Conservation (phyloP, 2,113 vertebrate species). For the Brachionichthys hirsutus region DNA sequence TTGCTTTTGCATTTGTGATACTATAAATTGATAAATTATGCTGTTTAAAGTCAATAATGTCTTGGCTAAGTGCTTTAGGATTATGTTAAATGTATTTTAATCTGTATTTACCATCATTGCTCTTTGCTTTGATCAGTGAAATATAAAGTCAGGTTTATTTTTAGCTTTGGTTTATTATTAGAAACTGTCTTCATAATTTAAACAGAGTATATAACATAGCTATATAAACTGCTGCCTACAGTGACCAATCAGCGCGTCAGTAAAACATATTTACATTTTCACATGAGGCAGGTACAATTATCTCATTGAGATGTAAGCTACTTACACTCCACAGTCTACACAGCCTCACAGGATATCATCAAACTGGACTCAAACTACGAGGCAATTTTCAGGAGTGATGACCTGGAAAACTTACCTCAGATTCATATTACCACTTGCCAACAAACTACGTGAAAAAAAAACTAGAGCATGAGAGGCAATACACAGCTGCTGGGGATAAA, state of each 20-base stretch:
- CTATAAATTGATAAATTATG: not conserved
- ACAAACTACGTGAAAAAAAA: constrained; percentile 78
- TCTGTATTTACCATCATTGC: not conserved
- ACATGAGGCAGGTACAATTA: too few species aligned
- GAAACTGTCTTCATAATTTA: not conserved
- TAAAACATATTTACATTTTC: too few species aligned
- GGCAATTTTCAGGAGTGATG: constrained; percentile 7
- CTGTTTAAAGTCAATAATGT: too few species aligned
- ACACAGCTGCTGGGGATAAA: constrained; percentile 30
- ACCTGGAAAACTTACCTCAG: constrained; percentile 85
- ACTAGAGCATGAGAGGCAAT: constrained; percentile 28
- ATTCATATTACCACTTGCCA: constrained; percentile 97
- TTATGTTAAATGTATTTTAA: constrained; percentile 4
- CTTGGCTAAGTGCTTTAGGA: not conserved
- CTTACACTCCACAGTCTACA: constrained; percentile 22
- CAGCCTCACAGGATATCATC: constrained; percentile 12
- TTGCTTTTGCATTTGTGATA: not conserved
- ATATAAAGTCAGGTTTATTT: not conserved
- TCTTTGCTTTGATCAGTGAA: not conserved
- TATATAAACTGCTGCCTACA: too few species aligned
- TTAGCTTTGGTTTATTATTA: not conserved
- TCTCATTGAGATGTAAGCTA: constrained; percentile 8
- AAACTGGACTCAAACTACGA: constrained; percentile 15
- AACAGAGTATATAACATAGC: too few species aligned
- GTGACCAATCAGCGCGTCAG: too few species aligned